Percentiles rank a stretch among this genome's conserved stretches.
Evolutionary conservation across 2,888 invertebrate species (phyloP).

Genomic region (Hymenopus coronatus): DNA sequence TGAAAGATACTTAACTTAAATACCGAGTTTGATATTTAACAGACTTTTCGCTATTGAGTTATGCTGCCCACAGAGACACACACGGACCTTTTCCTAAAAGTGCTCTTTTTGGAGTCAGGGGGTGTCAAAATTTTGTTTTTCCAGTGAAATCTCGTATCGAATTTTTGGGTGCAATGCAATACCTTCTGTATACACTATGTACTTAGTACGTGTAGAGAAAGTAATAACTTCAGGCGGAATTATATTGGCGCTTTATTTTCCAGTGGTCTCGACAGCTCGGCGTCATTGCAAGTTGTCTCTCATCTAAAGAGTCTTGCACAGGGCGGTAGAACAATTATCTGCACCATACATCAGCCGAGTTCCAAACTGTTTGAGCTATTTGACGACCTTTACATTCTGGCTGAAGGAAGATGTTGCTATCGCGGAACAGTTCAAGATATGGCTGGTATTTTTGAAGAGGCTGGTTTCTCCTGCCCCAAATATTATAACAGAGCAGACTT

Average conservation of each 20-base stretch:
- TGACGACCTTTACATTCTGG: slow-evolving; percentile 68
- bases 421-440: slow-evolving; percentile 61
- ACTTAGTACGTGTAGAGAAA: too few relatives aligned
- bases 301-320: slow-evolving; percentile 62
- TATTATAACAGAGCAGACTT: slow-evolving; percentile 80
- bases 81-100: too few relatives aligned
- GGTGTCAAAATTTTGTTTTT: too few relatives aligned
- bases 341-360: slow-evolving; percentile 78
- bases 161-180: too few relatives aligned
- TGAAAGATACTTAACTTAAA: too few relatives aligned
- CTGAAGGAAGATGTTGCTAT: slow-evolving; percentile 66
- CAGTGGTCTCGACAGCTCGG: slow-evolving; percentile 62
- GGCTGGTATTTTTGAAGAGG: slow-evolving; percentile 57
- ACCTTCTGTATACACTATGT: too few relatives aligned
- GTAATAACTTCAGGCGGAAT: neutral
- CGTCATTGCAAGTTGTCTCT: slow-evolving; percentile 64
- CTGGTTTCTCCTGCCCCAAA: slow-evolving; percentile 65
- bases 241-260: neutral
- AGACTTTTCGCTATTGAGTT: too few relatives aligned
- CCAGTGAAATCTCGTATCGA: too few relatives aligned
- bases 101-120: too few relatives aligned
- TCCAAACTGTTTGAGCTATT: slow-evolving; percentile 70
- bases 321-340: slow-evolving; percentile 67
- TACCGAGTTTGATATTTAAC: too few relatives aligned
- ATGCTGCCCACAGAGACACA: too few relatives aligned